Percentiles rank a stretch among this genome's conserved stretches.
Conservation (phyloP, 2,888 invertebrate genomes). For the Microchrysa polita region DNA sequence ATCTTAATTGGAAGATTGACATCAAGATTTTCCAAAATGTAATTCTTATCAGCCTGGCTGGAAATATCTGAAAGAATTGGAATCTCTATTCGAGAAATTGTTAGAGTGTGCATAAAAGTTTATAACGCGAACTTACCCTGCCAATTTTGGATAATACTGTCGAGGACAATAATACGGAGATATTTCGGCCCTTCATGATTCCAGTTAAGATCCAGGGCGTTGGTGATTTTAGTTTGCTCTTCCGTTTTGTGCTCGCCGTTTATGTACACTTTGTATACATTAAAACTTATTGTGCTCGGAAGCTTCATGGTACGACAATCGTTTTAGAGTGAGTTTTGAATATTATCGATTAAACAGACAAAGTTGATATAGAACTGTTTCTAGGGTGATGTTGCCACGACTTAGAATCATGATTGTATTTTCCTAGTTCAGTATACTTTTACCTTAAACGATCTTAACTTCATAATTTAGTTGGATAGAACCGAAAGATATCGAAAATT, state of each 20-base stretch:
- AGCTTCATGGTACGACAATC: slow-evolving; percentile 46
- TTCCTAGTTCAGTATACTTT: too few species aligned
- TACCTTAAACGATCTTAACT: too few species aligned
- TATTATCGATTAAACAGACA: too few species aligned
- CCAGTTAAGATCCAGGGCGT: slow-evolving; percentile 53
- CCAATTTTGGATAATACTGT: slow-evolving; percentile 61
- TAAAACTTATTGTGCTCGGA: slow-evolving; percentile 60
- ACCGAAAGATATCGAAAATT: too few species aligned
- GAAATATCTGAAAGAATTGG: slow-evolving; percentile 59
- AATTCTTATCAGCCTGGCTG: slow-evolving; percentile 60
- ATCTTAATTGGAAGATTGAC: slow-evolving; percentile 59
- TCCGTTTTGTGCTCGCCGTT: too few species aligned
- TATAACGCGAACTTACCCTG: slow-evolving; percentile 55
- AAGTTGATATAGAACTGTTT: too few species aligned
- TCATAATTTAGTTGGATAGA: too few species aligned
- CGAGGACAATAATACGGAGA: slow-evolving; percentile 60
- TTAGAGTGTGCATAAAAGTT: slow-evolving; percentile 4
- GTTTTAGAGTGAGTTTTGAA: too few species aligned
- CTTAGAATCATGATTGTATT: too few species aligned
- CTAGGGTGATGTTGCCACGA: too few species aligned
- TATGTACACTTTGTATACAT: slow-evolving; percentile 62
- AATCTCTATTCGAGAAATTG: slow-evolving; percentile 54
- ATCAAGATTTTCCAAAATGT: slow-evolving; percentile 60
- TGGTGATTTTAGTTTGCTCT: slow-evolving; percentile 44
- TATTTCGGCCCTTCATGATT: slow-evolving; percentile 57